Evolutionary conservation across 2,797 vertebrate species (phyloP).

Genomic region (Buphagus erythrorhynchus): DNA sequence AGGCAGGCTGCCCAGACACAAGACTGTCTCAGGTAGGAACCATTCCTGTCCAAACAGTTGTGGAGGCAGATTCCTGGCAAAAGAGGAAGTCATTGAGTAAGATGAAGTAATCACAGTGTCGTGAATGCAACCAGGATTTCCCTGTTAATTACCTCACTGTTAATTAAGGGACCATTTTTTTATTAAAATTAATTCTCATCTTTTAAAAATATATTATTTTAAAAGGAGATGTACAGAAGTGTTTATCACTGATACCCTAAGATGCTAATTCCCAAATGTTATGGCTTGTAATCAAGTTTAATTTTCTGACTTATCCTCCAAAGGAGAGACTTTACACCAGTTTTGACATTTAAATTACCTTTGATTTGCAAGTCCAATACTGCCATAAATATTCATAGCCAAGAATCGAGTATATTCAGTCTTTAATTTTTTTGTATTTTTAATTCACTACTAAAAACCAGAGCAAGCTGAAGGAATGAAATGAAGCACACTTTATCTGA

Average conservation of each 20-base stretch:
- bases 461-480: neutral
- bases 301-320: constrained; percentile 46
- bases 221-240: neutral
- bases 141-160: neutral
- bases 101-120: neutral
- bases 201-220: neutral
- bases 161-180: constrained; percentile 19
- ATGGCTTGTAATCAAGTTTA: constrained; percentile 37
- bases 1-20: neutral
- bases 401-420: neutral
- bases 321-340: constrained; percentile 36
- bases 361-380: constrained; percentile 63
- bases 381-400: constrained; percentile 61
- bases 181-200: neutral
- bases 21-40: neutral
- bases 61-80: neutral
- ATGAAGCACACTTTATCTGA: neutral
- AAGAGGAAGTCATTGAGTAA: neutral
- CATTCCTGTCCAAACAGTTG: neutral
- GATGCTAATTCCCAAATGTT: constrained; percentile 12
- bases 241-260: constrained; percentile 27
- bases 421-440: neutral
- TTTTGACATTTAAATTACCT: constrained; percentile 64
- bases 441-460: neutral
- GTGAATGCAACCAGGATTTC: neutral